A percentile compares a stretch with the other conserved stretches of the same genome.
Conservation (phyloP, 2,888 invertebrate species). For the Entomobrya proxima region DNA sequence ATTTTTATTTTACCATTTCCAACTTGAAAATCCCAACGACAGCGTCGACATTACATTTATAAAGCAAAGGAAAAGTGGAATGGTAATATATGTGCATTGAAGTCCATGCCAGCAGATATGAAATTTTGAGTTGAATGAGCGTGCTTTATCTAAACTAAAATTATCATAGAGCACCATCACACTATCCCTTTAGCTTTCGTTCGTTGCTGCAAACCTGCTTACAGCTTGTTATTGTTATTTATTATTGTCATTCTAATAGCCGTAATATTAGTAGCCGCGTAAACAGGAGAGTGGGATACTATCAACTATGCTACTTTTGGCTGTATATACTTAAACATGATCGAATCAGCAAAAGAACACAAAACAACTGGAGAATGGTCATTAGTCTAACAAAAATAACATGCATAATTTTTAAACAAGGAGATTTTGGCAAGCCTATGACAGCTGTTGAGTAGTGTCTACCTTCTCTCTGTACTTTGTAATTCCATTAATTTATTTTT, state of each 20-base stretch:
- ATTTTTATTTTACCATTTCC: not conserved
- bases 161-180: not conserved
- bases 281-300: no score
- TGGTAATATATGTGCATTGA: no score
- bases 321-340: no score
- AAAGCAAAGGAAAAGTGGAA: no score
- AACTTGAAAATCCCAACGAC: not conserved
- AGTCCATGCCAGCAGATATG: no score
- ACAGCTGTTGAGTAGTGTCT: not conserved
- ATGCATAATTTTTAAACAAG: not conserved
- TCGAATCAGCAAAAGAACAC: not conserved
- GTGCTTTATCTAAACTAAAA: constrained; percentile 40
- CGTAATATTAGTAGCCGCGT: no score
- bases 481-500: constrained; percentile 15
- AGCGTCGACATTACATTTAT: no score
- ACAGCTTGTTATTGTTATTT: constrained; percentile 36
- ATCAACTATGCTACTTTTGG: no score
- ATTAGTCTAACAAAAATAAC: not conserved
- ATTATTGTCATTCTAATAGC: constrained; percentile 16
- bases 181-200: not conserved
- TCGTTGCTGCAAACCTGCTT: not conserved
- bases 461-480: not conserved
- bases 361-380: not conserved
- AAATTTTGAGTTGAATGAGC: constrained; percentile 11
- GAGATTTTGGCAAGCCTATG: not conserved